Evolutionary conservation across 2,113 vertebrate species (phyloP).

Genomic region (Epinephelus lanceolatus): DNA sequence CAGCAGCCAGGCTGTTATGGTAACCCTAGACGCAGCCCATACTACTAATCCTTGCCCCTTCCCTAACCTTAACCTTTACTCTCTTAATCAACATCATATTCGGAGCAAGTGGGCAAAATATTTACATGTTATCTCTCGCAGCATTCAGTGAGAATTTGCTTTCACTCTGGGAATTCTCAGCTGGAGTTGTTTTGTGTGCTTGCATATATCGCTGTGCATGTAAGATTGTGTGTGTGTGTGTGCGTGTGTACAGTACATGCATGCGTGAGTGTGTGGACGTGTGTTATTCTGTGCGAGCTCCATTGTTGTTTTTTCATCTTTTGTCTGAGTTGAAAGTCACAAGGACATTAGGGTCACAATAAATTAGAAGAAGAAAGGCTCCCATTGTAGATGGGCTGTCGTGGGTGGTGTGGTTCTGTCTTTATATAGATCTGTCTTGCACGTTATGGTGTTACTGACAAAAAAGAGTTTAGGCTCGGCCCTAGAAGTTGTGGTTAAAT

Average conservation of each 20-base stretch:
- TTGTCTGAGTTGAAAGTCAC: slow-evolving; percentile 73
- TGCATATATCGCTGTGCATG: slow-evolving; percentile 25
- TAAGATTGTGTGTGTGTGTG: background rate
- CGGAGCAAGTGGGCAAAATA: slow-evolving; percentile 83
- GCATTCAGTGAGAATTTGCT: slow-evolving; percentile 72
- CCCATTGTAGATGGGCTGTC: slow-evolving; percentile 63
- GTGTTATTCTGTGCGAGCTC: slow-evolving; percentile 55
- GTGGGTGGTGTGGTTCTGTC: slow-evolving; percentile 70
- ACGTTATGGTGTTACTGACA: slow-evolving; percentile 66
- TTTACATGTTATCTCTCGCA: slow-evolving; percentile 80
- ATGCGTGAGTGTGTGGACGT: background rate
- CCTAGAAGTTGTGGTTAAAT: slow-evolving; percentile 78
- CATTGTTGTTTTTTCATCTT: slow-evolving; percentile 72
- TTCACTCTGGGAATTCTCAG: slow-evolving; percentile 74
- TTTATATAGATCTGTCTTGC: slow-evolving; percentile 75
- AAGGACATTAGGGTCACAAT: slow-evolving; percentile 75
- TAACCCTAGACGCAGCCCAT: slow-evolving; percentile 84
- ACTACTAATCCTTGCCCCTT: slow-evolving; percentile 85
- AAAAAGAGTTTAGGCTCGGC: slow-evolving; percentile 62
- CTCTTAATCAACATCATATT: slow-evolving; percentile 89
- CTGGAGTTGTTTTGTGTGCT: slow-evolving; percentile 61
- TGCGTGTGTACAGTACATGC: slow-evolving; percentile 6
- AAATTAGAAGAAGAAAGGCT: slow-evolving; percentile 82
- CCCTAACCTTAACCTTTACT: slow-evolving; percentile 86
- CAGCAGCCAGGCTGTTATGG: slow-evolving; percentile 84